Evolutionary conservation across 2,113 vertebrate genomes (phyloP), one percentile per base, ranked within the genome.

Genomic region (Gavia stellata): DNA sequence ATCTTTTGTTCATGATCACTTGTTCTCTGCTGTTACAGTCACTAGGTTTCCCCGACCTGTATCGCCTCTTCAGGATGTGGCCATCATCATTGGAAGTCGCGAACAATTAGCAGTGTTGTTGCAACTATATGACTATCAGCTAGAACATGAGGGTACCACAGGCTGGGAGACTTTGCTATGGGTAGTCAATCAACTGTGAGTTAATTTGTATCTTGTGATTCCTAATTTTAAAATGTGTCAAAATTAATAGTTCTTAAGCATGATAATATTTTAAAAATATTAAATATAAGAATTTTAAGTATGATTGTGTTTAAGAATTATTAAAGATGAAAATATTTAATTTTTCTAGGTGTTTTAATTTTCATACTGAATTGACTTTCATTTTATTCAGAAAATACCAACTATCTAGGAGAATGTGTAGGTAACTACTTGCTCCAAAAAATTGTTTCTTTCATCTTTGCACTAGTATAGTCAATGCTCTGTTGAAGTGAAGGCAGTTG

Each of bases 101-200:
- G 99, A 99, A 70, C 98, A 99, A 34, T 89, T 99, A 90, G 98
- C 99, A 2, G 98, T 98, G 20, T 96, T 99, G 7, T 96, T 99
- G 45, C 98, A 99, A 11, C 99, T 99, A 28, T 99, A 99, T 18
- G 99, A 99, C 95, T 97, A 99, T 96, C 99, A 99, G 96, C 98
- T 99, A 6, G 99, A 99, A 59, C 99, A 99, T 0, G 99, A 99
- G 97, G 99, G 99, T 70, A 99, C 99, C 94, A 99, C 99, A 12
- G 99, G 99, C 97, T 99, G 99, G 99, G 99, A 99, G 62, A 99
- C 99, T 90, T 97, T 99, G 84, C 98, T 99, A 16, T 99, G 99
- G 99, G 99, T 99, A 82, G 99, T 99, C 97, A 99, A 99, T 97
- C 99, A 99, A 28, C 97, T 99, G 99, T 99, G 97, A 99, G 99